These are phyloP conservation scores for Rhea pennata DNA, from an alignment of 2,113 vertebrate species.

Conservation along the genomic window DNA sequence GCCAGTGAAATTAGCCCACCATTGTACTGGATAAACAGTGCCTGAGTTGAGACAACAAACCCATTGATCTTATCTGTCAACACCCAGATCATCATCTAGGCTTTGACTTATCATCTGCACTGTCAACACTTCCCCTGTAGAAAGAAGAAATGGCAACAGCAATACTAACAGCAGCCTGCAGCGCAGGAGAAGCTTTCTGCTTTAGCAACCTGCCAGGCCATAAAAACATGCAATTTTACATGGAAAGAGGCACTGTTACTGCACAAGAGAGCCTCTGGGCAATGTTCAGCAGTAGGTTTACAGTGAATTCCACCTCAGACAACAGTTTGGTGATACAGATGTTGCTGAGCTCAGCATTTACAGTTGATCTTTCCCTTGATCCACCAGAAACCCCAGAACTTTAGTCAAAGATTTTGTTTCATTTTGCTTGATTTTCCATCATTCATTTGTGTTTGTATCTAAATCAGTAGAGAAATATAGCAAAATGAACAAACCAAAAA, in stretches of 20 bases:
- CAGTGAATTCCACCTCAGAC: background rate
- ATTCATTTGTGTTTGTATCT: background rate
- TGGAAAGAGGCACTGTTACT: background rate
- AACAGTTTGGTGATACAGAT: background rate
- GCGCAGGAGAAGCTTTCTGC: background rate
- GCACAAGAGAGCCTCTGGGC: background rate
- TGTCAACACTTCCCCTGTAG: background rate
- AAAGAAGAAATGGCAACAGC: slow-evolving; percentile 17
- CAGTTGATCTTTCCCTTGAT: background rate
- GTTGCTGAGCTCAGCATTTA: background rate
- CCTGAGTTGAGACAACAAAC: slow-evolving; percentile 31
- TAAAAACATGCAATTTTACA: background rate
- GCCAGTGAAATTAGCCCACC: slow-evolving; percentile 21
- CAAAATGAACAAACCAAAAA: background rate
- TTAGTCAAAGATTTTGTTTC: background rate
- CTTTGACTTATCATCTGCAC: slow-evolving; percentile 22
- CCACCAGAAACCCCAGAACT: background rate
- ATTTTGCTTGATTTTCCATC: background rate
- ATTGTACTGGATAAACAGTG: background rate
- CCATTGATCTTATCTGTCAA: slow-evolving; percentile 42
- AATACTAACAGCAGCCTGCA: background rate
- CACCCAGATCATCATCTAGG: slow-evolving; percentile 21
- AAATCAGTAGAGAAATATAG: background rate
- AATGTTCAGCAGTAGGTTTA: background rate
- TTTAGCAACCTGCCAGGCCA: background rate